A percentile compares a stretch with the other conserved stretches of the same genome.
Evolutionary conservation across 2,113 vertebrate species (phyloP).

Genomic region (Paratilapia polleni): DNA sequence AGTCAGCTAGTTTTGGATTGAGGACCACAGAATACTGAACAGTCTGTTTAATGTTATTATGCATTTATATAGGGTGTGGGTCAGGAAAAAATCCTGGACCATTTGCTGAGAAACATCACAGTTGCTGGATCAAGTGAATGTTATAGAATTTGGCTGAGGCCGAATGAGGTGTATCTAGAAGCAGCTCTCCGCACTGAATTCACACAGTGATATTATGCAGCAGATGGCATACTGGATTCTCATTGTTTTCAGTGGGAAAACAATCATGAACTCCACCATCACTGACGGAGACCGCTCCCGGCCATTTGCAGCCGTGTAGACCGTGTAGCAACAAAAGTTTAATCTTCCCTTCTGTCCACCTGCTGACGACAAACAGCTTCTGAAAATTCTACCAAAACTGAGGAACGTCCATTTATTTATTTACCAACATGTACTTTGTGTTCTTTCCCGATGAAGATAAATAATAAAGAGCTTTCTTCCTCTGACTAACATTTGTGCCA

Average conservation of each 20-base stretch:
- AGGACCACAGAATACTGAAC: too few species aligned
- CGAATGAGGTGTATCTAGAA: background rate
- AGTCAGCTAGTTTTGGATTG: too few species aligned
- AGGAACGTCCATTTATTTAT: constrained; percentile 19
- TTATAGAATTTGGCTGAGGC: background rate
- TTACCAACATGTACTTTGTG: background rate
- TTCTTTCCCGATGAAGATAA: constrained; percentile 11
- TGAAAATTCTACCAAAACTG: background rate
- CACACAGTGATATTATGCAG: constrained; percentile 19
- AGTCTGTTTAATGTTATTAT: background rate
- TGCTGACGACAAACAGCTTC: too few species aligned
- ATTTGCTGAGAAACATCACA: background rate
- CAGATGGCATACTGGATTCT: constrained; percentile 46
- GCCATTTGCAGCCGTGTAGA: too few species aligned
- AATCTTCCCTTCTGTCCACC: too few species aligned
- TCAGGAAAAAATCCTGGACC: background rate
- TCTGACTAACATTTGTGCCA: constrained; percentile 11
- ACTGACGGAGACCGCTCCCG: background rate
- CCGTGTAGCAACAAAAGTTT: too few species aligned
- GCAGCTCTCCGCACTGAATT: constrained; percentile 9
- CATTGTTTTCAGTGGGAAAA: constrained; percentile 36
- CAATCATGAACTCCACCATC: constrained; percentile 34
- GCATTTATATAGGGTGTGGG: background rate
- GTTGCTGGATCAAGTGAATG: background rate
- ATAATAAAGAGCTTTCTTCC: background rate